These are phyloP conservation scores for Tachystola acroxantha DNA, from an alignment of 2,888 invertebrate genomes.

Conservation along the genomic window DNA sequence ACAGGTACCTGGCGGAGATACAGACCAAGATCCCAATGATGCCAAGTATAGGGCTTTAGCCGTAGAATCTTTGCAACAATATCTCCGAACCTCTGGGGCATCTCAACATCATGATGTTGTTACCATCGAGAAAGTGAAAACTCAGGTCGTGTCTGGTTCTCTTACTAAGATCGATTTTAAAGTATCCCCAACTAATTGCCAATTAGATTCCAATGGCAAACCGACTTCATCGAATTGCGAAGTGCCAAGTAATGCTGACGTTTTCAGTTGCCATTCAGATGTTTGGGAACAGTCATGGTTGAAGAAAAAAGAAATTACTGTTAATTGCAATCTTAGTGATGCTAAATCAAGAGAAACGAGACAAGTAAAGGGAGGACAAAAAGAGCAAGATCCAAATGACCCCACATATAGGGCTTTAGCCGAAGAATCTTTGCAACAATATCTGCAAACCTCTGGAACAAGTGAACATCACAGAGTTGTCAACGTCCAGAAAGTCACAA, in stretches of 20 bases:
- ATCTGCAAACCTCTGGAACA: constrained; percentile 12
- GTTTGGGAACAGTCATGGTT: constrained; percentile 80
- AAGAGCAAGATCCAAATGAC: constrained; percentile 19
- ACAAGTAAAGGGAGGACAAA: neutral
- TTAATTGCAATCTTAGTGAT: constrained; percentile 9
- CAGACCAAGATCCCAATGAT: constrained; percentile 17
- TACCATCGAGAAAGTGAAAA: constrained; percentile 6
- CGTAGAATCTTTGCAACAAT: constrained; percentile 16
- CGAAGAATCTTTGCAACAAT: constrained; percentile 24
- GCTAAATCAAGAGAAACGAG: constrained; percentile 14
- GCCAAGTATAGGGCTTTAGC: constrained; percentile 3
- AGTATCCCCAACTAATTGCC: constrained; percentile 8
- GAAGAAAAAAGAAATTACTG: constrained; percentile 35
- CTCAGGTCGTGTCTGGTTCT: constrained; percentile 23
- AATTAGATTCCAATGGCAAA: constrained; percentile 8
- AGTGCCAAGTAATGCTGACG: neutral
- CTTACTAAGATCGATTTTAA: constrained; percentile 20
- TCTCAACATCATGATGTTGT: constrained; percentile 10
- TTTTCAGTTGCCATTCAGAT: constrained; percentile 51
- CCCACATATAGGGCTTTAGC: constrained; percentile 20
- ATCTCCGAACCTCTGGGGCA: constrained; percentile 11
- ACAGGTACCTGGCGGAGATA: constrained; percentile 11
- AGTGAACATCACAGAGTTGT: constrained; percentile 23
- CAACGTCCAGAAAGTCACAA: constrained; percentile 41
- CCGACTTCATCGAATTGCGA: neutral